Base-by-base conservation (phyloP, 2,113 vertebrate species). In the Ornithorhynchus anatinus region DNA sequence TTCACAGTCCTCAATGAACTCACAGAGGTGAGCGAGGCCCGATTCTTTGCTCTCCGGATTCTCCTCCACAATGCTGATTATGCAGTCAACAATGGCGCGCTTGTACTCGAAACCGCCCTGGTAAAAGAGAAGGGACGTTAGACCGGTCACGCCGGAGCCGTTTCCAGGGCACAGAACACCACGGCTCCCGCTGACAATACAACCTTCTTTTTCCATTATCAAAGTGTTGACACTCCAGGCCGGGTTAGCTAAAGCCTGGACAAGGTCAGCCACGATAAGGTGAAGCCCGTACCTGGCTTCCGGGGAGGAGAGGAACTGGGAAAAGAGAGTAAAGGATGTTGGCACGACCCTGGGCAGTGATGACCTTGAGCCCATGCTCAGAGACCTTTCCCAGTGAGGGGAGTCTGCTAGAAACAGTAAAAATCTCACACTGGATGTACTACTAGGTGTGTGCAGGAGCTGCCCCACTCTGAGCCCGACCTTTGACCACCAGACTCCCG, bases 41-140 rank as follows among this genome's bases (percentile, higher is more conserved):
- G 96, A 90, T 79, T 99, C 98, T 69, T 99, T 99, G 76, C 96
- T 97, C 86, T 99, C 97, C 0, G 96, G 95, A 79, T 98, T 99
- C 86, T 99, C 97, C 89, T 99, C 98, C 4, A 99, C 96, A 86
- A 99, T 97, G 91, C 94, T 90, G 82, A 98, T 98, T 43, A 99
- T 97, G 60, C 98, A 99, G 85, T 99, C 98, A 72, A 99, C 97
- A 2, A 99, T 99, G 83, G 98, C 98, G 3, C 96, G 93, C 80
- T 99, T 99, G 89, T 99, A 99, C 31, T 99, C 97, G 33, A 99
- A 99, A n/a, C 97, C 98, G 1, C 97, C 98, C 98, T 99, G 89
- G 19, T 43, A 32, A 76, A 56, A 58, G 23, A 68, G 61, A 10
- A 36, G 31, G 54, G 19, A 58, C 59, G 35, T 42, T 23, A 57